Evolutionary conservation across 2,797 vertebrate species (phyloP), one percentile per base, ranked within the genome.

Genomic region (Sebastes taczanowskii): DNA sequence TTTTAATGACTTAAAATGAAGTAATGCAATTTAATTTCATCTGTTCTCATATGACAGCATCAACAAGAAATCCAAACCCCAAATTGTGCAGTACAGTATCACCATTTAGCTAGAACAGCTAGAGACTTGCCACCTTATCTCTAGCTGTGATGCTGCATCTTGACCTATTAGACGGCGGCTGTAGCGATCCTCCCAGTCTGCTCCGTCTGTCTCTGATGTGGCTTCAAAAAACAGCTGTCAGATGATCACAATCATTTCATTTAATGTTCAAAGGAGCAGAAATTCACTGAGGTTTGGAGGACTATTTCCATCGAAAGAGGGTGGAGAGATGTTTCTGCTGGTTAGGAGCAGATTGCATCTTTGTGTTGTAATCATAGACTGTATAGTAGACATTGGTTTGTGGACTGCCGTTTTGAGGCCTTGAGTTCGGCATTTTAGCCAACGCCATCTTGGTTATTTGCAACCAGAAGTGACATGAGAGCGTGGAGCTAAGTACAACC

Each of bases 161-260:
- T 42, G 25, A 73, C 13, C 18, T 61, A 32, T 56, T 22, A 64
- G 20, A 53, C 65, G 7, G 18, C 23, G 22, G 6, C 32, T 60
- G 20, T 58, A 34, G 20, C 3, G 14, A 52, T 73, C 46, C 22
- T 52, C 34, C 56, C 18, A 5, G 53, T n/a, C 53, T 55, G 25
- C 55, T 71, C 29, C 75, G 20, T 53, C 62, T 49, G 35, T 46
- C 42, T 25, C 71, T 80, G 46, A 20, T 69, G 59, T 65, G 60
- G 49, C 49, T 80, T 80, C 6, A 56, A 27, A 66, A 72, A 38
- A 52, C 34, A 66, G 23, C 68, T 55, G 64, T 74, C 23, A 32
- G 35, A 38, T 38, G 38, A 63, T 30, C 8, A n/a, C 29, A n/a
- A 32, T 6, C 22, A 4, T 58, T 38, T 32, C 4, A 56, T 49